Evolutionary conservation across 2,888 invertebrate genomes (phyloP).

Genomic region (Hedychridium roseum): DNA sequence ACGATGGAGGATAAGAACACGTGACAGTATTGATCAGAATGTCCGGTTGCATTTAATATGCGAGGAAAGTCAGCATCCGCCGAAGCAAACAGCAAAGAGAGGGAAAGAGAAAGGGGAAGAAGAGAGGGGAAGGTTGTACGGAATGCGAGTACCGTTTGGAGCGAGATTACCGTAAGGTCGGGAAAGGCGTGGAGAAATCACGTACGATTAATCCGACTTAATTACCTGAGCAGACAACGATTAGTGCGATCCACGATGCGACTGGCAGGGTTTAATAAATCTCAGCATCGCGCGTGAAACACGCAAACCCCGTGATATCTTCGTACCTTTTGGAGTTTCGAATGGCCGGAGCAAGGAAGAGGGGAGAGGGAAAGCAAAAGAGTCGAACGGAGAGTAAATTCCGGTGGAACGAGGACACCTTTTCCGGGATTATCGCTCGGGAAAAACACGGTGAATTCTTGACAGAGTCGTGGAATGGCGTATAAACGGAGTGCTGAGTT

Average conservation of each 20-base stretch:
- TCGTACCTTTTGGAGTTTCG: not conserved
- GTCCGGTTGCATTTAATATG: conserved; percentile 52
- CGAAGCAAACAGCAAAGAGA: no score
- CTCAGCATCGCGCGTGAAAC: no score
- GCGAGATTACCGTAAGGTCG: conserved; percentile 16
- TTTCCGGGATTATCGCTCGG: no score
- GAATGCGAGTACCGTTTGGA: conserved; percentile 3
- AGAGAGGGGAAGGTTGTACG: conserved; percentile 28
- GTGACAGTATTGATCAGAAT: no score
- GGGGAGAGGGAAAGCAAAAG: no score
- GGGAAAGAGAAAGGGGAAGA: conserved; percentile 41
- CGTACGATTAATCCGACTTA: conserved; percentile 9
- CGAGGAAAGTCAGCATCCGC: conserved; percentile 46
- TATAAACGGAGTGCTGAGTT: no score
- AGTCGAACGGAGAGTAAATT: no score
- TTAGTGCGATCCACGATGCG: not conserved
- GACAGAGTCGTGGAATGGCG: no score
- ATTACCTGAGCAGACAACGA: conserved; percentile 5
- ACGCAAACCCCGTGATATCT: not conserved
- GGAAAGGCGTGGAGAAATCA: conserved; percentile 1
- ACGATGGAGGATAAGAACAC: no score
- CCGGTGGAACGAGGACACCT: no score
- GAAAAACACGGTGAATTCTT: no score
- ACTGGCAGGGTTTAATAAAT: no score
- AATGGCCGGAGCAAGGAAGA: not conserved